These are phyloP conservation scores for Yasuhikotakia modesta DNA, from an alignment of 2,797 vertebrate species.

Conservation along the genomic window DNA sequence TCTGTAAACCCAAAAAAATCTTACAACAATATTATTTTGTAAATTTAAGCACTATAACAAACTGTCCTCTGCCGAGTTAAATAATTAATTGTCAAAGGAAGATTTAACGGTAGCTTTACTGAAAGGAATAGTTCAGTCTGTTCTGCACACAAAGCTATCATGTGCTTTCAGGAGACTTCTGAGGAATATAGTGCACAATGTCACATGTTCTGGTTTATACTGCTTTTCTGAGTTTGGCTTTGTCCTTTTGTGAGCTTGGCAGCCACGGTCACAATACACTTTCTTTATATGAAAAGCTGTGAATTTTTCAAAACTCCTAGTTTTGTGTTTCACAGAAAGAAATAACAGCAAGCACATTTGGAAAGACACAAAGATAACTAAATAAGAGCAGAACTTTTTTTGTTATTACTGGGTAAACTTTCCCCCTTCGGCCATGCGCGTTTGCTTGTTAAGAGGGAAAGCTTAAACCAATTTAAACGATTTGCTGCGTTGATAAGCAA, in stretches of 20 bases:
- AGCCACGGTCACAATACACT: no score
- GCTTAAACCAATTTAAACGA: slow-evolving; percentile 16
- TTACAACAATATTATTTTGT: not conserved
- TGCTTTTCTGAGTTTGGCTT: not conserved
- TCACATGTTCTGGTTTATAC: not conserved
- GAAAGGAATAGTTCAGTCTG: not conserved
- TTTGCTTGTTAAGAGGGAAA: slow-evolving; percentile 7
- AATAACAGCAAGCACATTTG: no score
- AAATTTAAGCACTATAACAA: not conserved
- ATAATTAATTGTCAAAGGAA: not conserved
- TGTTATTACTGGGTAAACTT: no score
- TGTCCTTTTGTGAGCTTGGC: not conserved
- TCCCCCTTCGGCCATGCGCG: not conserved
- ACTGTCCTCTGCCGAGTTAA: not conserved
- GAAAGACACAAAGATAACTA: not conserved
- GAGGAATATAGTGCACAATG: not conserved
- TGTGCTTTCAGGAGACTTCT: not conserved
- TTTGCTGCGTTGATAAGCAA: slow-evolving; percentile 30
- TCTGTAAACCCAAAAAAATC: not conserved
- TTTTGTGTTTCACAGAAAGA: no score
- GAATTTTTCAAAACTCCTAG: no score
- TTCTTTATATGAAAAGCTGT: no score
- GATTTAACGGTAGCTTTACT: not conserved
- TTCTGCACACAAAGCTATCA: not conserved
- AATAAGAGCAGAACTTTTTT: not conserved